These are phyloP conservation scores for Protodeltote pygarga DNA, from an alignment of 2,888 invertebrate species.

Conservation along the genomic window DNA sequence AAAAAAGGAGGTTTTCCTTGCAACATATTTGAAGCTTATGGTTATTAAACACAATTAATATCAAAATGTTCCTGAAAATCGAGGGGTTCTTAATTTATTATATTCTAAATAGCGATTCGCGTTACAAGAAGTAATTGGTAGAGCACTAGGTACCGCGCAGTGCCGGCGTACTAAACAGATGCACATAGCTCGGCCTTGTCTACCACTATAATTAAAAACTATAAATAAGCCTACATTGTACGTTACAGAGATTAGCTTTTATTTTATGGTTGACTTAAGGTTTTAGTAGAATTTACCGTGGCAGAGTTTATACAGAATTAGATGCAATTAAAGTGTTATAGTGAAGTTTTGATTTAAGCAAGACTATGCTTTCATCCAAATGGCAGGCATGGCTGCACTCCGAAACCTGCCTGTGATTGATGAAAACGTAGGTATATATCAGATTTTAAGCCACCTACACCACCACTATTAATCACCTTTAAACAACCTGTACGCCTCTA, in stretches of 20 bases:
- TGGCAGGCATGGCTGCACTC: no score
- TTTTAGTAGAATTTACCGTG: not conserved
- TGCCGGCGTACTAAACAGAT: conserved; percentile 15
- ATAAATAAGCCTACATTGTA: conserved; percentile 29
- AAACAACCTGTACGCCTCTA: no score
- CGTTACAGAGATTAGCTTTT: conserved; percentile 23
- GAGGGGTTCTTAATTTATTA: conserved; percentile 20
- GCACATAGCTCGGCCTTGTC: conserved; percentile 21
- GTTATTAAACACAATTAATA: conserved; percentile 17
- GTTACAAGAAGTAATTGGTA: conserved; percentile 25
- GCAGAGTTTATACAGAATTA: no score
- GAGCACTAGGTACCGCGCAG: not conserved
- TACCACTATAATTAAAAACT: conserved; percentile 31
- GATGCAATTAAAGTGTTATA: no score
- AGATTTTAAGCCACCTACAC: no score
- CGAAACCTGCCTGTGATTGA: no score
- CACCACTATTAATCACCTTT: no score
- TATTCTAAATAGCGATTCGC: conserved; percentile 34
- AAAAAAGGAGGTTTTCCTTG: no score
- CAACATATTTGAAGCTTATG: no score
- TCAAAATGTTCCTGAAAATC: conserved; percentile 6
- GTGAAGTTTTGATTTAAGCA: no score
- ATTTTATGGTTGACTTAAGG: conserved; percentile 12
- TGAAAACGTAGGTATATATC: no score
- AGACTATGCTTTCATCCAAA: no score